Evolutionary conservation across 2,113 vertebrate species (phyloP).

Genomic region (Bufo gargarizans): DNA sequence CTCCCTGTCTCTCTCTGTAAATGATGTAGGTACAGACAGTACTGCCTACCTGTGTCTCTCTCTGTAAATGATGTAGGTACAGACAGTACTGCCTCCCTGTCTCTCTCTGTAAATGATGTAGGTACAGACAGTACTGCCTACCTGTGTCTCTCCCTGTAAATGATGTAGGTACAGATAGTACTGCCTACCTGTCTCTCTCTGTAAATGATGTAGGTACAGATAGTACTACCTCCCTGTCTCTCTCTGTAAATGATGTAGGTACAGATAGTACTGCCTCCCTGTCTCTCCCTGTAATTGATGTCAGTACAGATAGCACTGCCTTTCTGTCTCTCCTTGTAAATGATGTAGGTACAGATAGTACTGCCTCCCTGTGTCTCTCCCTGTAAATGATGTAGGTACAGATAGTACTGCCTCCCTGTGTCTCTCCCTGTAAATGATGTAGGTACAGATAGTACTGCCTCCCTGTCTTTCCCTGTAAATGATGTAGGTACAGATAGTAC

Average conservation of each 20-base stretch:
- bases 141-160: not conserved
- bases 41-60: not conserved
- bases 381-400: no score
- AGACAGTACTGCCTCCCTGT: not conserved
- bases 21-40: not conserved
- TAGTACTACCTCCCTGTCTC: not conserved
- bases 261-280: not conserved
- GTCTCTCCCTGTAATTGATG: not conserved
- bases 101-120: not conserved
- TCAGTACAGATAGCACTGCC: no score
- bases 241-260: not conserved
- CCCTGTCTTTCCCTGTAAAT: no score
- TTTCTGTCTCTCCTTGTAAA: no score
- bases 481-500: no score
- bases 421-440: no score
- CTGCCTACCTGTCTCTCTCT: not conserved
- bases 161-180: not conserved
- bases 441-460: no score
- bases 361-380: no score
- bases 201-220: not conserved
- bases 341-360: no score
- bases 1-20: not conserved
- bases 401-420: no score
- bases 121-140: not conserved
- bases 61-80: not conserved